Conservation (phyloP, 2,888 invertebrate species). For the Ophioninae sp. region DNA sequence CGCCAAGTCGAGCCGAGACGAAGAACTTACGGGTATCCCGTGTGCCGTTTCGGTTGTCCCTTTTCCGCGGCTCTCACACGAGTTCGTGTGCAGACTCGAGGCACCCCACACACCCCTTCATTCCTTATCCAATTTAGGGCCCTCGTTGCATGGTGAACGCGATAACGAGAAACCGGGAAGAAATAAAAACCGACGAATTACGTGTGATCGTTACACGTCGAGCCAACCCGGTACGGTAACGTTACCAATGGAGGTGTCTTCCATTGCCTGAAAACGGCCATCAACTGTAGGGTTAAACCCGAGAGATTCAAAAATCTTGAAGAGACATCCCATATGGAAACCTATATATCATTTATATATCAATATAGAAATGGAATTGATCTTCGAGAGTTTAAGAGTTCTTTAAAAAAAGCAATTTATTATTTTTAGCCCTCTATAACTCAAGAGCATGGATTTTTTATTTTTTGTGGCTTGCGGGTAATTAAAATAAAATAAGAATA, state of each 20-base stretch:
- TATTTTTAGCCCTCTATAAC: no score
- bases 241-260: neutral
- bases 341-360: no score
- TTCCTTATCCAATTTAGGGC: constrained; percentile 19
- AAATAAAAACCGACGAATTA: neutral
- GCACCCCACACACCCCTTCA: constrained; percentile 19
- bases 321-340: no score
- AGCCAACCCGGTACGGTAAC: neutral
- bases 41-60: constrained; percentile 17
- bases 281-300: no score
- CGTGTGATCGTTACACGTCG: neutral
- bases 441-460: no score
- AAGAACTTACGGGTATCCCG: constrained; percentile 36
- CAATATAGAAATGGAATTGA: no score
- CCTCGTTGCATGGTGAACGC: constrained; percentile 2
- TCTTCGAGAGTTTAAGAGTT: no score
- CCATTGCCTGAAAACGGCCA: no score
- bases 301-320: no score
- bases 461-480: no score
- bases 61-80: constrained; percentile 17
- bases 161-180: neutral
- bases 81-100: constrained; percentile 32
- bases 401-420: no score
- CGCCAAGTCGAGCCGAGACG: constrained; percentile 38
- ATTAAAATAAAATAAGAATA: no score